Evolutionary conservation across 1,140 invertebrate genomes (phyloP).

Genomic region (Drosophila tani): DNA sequence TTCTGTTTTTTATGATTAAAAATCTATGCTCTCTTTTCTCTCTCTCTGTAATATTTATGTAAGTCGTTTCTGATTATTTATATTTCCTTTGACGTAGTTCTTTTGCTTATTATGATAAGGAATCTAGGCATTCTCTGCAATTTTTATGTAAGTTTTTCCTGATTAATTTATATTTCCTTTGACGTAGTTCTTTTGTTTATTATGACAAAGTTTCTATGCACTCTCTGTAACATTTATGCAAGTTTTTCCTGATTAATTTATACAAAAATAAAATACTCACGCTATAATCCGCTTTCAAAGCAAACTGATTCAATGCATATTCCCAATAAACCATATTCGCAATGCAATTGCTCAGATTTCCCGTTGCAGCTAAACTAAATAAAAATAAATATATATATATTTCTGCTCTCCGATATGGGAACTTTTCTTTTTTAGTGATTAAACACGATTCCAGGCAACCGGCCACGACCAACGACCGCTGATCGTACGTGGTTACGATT

Average conservation of each 20-base stretch:
- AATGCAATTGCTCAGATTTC: conserved; percentile 43
- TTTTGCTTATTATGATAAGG: not conserved
- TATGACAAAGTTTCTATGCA: not conserved
- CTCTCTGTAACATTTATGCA: too few relatives aligned
- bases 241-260: not conserved
- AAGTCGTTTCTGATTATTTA: not conserved
- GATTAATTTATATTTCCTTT: not conserved
- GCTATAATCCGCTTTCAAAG: not conserved
- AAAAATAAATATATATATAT: not conserved
- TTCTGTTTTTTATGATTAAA: not conserved
- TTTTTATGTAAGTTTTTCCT: not conserved
- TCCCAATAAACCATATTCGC: not conserved
- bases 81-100: too few relatives aligned
- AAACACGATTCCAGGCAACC: conserved; percentile 64
- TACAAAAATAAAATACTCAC: not conserved
- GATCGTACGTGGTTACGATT: conserved; percentile 58
- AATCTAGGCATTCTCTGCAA: not conserved
- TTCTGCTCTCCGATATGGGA: conserved; percentile 32
- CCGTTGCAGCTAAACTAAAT: conserved; percentile 11
- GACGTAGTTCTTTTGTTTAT: too few relatives aligned
- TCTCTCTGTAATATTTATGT: not conserved
- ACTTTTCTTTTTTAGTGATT: conserved; percentile 53
- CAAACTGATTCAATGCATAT: conserved; percentile 19
- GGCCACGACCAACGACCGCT: conserved; percentile 34
- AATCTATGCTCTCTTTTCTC: not conserved